Evolutionary conservation across 1,140 invertebrate genomes (phyloP).

Genomic region (Drosophila guanche): DNA sequence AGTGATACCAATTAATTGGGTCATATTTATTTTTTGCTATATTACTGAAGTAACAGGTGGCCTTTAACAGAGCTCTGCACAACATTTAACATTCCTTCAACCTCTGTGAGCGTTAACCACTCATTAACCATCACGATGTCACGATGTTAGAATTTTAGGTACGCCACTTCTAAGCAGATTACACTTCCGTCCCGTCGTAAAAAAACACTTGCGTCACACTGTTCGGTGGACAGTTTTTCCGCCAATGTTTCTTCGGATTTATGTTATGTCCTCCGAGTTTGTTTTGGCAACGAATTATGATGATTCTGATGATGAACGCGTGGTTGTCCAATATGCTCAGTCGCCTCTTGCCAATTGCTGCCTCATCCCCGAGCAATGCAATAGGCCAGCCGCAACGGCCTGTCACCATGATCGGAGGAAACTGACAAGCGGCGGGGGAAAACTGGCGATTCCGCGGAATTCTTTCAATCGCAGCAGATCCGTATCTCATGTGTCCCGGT

Average conservation of each 20-base stretch:
- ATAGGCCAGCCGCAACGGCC: constrained; percentile 14
- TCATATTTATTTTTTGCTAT: too few species aligned
- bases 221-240: constrained; percentile 36
- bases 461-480: constrained; percentile 31
- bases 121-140: too few species aligned
- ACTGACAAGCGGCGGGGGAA: constrained; percentile 12
- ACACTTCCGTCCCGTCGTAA: not conserved
- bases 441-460: constrained; percentile 63
- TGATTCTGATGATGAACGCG: constrained; percentile 78
- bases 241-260: constrained; percentile 12
- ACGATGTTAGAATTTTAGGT: too few species aligned
- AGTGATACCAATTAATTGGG: too few species aligned
- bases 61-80: too few species aligned
- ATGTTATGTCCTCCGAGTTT: constrained; percentile 15
- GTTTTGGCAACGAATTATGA: constrained; percentile 72
- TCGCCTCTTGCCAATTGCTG: constrained; percentile 70
- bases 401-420: constrained; percentile 44
- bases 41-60: too few species aligned
- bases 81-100: too few species aligned
- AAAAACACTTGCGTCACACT: constrained; percentile 29
- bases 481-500: constrained; percentile 9
- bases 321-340: constrained; percentile 73
- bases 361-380: constrained; percentile 6
- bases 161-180: too few species aligned
- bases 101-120: too few species aligned